Percentiles rank a stretch among this genome's conserved stretches.
Conservation (phyloP, 2,113 vertebrate species). For the Gnathonemus longibarbis region DNA sequence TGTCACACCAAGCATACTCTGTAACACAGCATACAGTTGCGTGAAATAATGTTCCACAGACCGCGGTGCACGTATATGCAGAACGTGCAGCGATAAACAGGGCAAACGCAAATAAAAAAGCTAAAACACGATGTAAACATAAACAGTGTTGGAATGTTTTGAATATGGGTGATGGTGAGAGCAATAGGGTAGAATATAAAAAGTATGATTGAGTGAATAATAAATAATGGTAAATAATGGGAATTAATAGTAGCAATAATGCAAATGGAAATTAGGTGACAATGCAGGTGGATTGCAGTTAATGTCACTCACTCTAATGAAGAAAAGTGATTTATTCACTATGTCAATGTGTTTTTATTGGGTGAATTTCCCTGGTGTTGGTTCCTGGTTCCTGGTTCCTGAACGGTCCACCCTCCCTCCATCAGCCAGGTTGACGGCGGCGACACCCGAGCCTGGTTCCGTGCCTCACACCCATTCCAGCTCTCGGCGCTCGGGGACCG, state of each 20-base stretch:
- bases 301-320: background rate
- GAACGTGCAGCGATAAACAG: background rate
- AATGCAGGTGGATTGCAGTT: background rate
- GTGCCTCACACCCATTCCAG: background rate
- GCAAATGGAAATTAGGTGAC: background rate
- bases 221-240: background rate
- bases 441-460: background rate
- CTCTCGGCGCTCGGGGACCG: background rate
- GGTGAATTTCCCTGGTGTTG: no score
- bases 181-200: background rate
- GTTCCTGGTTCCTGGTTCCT: background rate
- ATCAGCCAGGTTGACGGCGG: background rate
- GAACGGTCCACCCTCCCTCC: background rate
- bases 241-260: background rate
- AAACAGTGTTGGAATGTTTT: background rate
- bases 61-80: background rate
- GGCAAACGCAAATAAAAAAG: background rate
- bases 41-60: background rate
- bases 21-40: no score
- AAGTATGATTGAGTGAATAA: background rate
- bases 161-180: background rate
- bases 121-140: background rate
- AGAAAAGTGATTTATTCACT: background rate
- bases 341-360: no score
- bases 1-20: no score